These are phyloP conservation scores for Xylota segnis DNA, from an alignment of 2,888 invertebrate genomes.

Conservation along the genomic window DNA sequence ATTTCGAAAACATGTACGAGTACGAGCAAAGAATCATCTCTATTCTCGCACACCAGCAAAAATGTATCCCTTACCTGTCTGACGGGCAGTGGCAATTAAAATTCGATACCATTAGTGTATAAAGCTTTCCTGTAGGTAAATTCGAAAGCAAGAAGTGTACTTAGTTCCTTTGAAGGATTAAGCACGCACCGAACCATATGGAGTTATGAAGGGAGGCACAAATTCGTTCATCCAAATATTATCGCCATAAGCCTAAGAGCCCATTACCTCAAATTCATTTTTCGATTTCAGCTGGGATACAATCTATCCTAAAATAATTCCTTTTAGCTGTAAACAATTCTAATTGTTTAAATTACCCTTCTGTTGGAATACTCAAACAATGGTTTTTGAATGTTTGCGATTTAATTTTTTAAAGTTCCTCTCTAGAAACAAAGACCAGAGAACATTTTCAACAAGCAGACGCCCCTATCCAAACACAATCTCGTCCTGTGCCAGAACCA, in stretches of 20 bases:
- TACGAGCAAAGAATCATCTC: no score
- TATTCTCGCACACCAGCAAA: no score
- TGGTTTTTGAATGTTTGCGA: not conserved
- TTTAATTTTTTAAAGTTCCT: not conserved
- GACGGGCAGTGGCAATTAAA: not conserved
- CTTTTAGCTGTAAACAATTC: not conserved
- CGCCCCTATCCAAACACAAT: not conserved
- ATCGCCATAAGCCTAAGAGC: not conserved
- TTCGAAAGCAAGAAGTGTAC: not conserved
- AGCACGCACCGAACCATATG: not conserved
- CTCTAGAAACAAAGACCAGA: not conserved
- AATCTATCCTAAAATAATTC: not conserved
- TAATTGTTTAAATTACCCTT: not conserved
- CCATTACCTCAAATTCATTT: not conserved
- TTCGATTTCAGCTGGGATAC: not conserved
- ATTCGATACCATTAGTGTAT: not conserved
- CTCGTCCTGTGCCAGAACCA: not conserved
- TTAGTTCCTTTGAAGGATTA: slow-evolving; percentile 1
- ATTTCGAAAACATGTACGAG: no score
- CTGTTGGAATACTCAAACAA: not conserved
- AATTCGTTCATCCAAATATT: not conserved
- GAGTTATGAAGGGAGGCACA: not conserved
- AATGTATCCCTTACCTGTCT: not conserved
- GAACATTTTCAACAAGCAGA: not conserved
- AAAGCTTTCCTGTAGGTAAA: not conserved